Base-by-base conservation (phyloP, 2,888 invertebrate genomes). In the Diadegma fenestrale region DNA sequence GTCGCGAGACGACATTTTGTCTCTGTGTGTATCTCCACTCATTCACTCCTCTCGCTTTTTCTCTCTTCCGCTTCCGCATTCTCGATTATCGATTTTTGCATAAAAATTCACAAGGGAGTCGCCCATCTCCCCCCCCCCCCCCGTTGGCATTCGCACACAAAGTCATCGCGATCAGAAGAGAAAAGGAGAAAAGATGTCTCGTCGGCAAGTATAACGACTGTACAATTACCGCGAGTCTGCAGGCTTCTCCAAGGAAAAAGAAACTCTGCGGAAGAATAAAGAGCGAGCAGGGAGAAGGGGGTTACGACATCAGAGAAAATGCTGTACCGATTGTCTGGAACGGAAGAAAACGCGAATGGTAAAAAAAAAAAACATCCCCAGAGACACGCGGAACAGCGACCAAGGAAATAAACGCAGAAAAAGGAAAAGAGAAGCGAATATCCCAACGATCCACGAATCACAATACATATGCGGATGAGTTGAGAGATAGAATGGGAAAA, bases 271-370 rank as follows among this genome's bases (percentile, higher is more conserved):
- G 5, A 30, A 33, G 22, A 41, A 14, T 58, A 73, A 37, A 54
- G 33, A 17, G 58, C 33, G 17, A 19, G 51, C 10, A n/a, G 22
- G 63, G 30, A 33, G 33, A 54, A 66, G 73, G 7, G 17, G n/a
- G 8, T 33, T 33, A 33, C 33, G 33, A 37, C 37, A 41, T 75
- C 58, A 63, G 61, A 69, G 66, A 73, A 84, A 81, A 73, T 26
- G 66, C 80, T 26, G 77, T 72, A 48, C 51, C 88, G 84, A 87
- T 87, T 85, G 88, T 88, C 87, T 85, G 85, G 72, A 69, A 85
- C 78, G 63, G 68, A 84, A 82, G 72, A 81, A 58, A 86, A 73
- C 81, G 87, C 81, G 87, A 85, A 86, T 80, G 79, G 80, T 77
- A 83, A 80, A 61, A 37, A 30, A 66, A 58, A 33, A 17, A 17